Evolutionary conservation across 2,888 invertebrate species (phyloP).

Genomic region (Epinotia ramella): DNA sequence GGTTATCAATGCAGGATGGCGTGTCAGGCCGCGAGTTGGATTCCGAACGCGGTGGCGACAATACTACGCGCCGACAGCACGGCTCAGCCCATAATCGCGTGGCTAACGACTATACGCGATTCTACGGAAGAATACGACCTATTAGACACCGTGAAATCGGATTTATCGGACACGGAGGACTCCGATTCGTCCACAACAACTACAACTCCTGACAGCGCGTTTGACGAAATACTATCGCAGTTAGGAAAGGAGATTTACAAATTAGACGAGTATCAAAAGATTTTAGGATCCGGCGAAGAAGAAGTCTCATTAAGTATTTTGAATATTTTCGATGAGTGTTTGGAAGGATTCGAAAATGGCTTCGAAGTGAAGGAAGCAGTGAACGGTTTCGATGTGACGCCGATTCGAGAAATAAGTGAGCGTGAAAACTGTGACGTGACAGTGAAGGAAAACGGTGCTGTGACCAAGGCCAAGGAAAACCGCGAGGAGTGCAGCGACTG

Average conservation of each 20-base stretch:
- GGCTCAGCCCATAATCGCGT: slow-evolving; percentile 74
- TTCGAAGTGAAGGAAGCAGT: slow-evolving; percentile 27
- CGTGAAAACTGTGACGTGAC: slow-evolving; percentile 48
- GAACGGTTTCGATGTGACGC: slow-evolving; percentile 41
- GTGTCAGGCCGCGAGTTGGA: slow-evolving; percentile 81
- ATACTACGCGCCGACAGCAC: slow-evolving; percentile 73
- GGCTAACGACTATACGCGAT: slow-evolving; percentile 73
- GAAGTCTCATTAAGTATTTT: slow-evolving; percentile 77
- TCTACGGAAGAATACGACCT: slow-evolving; percentile 80
- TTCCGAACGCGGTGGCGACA: slow-evolving; percentile 79
- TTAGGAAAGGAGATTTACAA: slow-evolving; percentile 81
- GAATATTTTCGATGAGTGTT: slow-evolving; percentile 80
- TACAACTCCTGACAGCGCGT: slow-evolving; percentile 69
- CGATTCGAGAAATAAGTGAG: slow-evolving; percentile 5
- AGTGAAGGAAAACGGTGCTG: slow-evolving; percentile 48
- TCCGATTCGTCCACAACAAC: slow-evolving; percentile 54
- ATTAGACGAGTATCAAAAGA: slow-evolving; percentile 76
- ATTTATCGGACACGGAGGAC: slow-evolving; percentile 55
- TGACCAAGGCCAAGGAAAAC: slow-evolving; percentile 47
- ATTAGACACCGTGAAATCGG: slow-evolving; percentile 63
- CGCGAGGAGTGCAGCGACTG: slow-evolving; percentile 67
- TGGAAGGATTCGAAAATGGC: slow-evolving; percentile 55
- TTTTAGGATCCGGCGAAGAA: slow-evolving; percentile 65
- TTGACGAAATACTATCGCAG: slow-evolving; percentile 80
- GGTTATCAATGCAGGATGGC: slow-evolving; percentile 77